Base-by-base conservation (phyloP, 2,797 vertebrate genomes). In the Xenentodon cancila region DNA sequence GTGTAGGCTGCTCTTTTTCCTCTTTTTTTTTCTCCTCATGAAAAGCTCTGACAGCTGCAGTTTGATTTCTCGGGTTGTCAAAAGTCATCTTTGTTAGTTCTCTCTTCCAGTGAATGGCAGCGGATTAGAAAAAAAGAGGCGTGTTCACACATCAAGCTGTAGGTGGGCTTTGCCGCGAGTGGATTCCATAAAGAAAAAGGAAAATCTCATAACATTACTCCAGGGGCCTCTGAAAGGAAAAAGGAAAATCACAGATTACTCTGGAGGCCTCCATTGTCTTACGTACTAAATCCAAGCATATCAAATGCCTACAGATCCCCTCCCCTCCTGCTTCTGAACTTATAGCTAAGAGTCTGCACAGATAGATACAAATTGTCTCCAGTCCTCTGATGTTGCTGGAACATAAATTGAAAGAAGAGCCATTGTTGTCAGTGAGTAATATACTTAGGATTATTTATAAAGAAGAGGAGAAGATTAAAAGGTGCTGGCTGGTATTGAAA, bases 401-500 rank as follows among this genome's bases (percentile, higher is more conserved):
- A 91, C 92, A 93, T 92, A 94, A 93, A 92, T 93, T 92, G 91
- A 88, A 75, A 83, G 64, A 63, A 88, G 84, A 79, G 76, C 60
- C 82, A 86, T 89, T 90, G 82, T 91, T 91, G 92, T 93, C 91
- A 92, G 79, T 89, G 92, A 92, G 85, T 93, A 89, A 93, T 92
- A 92, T 89, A 91, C 88, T 93, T 93, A 92, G 89, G 89, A 89
- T 93, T 92, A 92, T 93, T 93, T 85, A 91, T 90, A 92, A 88
- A 90, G 56, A 78, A 80, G 79, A 79, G 59, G 73, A 65, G 83
- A 64, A 88, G 89, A 93, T 91, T 90, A 92, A 90, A 89, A 84
- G 75, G 64, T 80, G 49, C 69, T 79, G 80, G 84, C 78, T 88
- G 71, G n/a, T 64, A 44, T 50, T 82, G 63, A 71, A 79, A 81